A percentile compares a stretch with the other conserved stretches of the same genome.
phyloP scores from a whole-genome alignment of 2,113 vertebrate genomes.

The Oenanthe oenanthe region DNA sequence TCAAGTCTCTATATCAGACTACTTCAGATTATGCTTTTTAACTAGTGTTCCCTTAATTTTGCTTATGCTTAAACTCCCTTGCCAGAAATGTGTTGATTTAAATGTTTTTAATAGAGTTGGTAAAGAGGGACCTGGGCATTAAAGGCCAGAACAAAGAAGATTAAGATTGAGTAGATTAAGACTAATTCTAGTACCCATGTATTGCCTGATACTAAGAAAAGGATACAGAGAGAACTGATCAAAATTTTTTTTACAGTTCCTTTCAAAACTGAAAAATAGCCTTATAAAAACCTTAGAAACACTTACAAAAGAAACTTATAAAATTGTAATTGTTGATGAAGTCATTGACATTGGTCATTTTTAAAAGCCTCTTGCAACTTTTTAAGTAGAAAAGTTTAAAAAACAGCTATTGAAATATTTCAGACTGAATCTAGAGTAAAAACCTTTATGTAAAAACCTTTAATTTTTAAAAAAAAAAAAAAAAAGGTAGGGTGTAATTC shows the following conservation, averaged over 20 bases:
- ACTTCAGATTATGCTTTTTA: not conserved
- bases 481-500: not conserved
- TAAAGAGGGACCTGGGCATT: not conserved
- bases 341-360: fast-evolving
- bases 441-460: not conserved
- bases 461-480: not conserved
- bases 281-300: not conserved
- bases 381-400: not conserved
- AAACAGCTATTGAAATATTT: not conserved
- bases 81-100: not conserved
- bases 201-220: not conserved
- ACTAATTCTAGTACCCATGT: not conserved
- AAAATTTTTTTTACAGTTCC: not conserved
- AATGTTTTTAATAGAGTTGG: not conserved
- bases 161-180: not conserved
- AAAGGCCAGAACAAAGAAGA: not conserved
- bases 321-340: not conserved
- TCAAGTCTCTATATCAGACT: not conserved
- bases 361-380: not conserved
- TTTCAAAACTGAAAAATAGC: not conserved
- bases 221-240: not conserved
- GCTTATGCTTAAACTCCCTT: not conserved
- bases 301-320: not conserved
- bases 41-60: not conserved
- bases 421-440: not conserved